Evolutionary conservation across 2,113 vertebrate genomes (phyloP).

Genomic region (Pao palembangensis): DNA sequence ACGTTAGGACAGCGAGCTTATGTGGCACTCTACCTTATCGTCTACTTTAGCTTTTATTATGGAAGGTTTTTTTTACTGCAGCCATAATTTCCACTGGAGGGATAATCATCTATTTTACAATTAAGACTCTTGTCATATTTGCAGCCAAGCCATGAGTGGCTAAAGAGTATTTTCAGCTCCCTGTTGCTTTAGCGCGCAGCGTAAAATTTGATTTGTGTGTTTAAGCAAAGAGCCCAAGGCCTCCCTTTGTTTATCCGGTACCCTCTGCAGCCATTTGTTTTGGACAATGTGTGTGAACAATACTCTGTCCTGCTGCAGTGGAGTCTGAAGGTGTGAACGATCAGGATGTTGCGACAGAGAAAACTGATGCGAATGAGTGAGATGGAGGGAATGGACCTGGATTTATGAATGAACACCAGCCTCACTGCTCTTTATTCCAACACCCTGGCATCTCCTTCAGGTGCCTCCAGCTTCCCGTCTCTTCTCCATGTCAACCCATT

Average conservation of each 20-base stretch:
- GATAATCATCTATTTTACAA: conserved; percentile 60
- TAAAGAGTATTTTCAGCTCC: conserved; percentile 58
- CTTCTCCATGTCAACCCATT: conserved; percentile 48
- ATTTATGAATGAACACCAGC: conserved; percentile 40
- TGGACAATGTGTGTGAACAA: conserved; percentile 67
- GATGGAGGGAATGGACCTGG: conserved; percentile 43
- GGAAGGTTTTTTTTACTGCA: conserved; percentile 26
- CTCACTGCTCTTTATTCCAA: conserved; percentile 21
- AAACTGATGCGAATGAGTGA: conserved; percentile 27
- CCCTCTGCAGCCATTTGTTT: conserved; percentile 62
- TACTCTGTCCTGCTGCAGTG: conserved; percentile 15
- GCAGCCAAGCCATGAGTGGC: conserved; percentile 54
- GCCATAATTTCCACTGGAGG: conserved; percentile 49
- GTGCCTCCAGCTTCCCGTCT: conserved; percentile 60
- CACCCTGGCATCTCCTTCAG: conserved; percentile 64
- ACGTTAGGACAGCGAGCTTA: neutral
- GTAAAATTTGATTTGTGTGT: conserved; percentile 75
- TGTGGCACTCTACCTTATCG: neutral
- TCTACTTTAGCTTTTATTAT: conserved; percentile 26
- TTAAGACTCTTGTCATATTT: conserved; percentile 56
- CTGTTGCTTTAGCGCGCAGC: conserved; percentile 67
- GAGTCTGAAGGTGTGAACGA: conserved; percentile 30
- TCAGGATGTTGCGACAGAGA: conserved; percentile 15
- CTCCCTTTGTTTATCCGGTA: conserved; percentile 65
- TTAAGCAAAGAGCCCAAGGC: conserved; percentile 70